phyloP scores from a whole-genome alignment of 1,140 invertebrate species.

The Cotesia chilonis region DNA sequence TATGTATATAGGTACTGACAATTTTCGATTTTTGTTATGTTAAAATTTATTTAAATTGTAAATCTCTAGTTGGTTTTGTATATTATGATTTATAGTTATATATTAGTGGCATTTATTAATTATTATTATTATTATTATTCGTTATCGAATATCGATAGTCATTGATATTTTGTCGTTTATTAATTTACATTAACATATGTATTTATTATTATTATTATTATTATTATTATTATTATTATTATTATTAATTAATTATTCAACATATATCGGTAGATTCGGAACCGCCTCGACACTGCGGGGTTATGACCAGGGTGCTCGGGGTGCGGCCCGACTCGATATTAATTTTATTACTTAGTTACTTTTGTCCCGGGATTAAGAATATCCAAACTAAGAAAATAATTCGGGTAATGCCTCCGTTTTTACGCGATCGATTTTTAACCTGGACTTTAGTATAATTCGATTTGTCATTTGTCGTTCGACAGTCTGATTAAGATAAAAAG shows the following conservation, averaged over 20 bases:
- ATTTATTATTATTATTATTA: background rate
- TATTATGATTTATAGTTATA: background rate
- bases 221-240: background rate
- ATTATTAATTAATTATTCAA: background rate
- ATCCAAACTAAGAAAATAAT: constrained; percentile 6
- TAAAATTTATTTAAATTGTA: background rate
- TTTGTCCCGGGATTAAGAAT: background rate
- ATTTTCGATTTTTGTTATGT: background rate
- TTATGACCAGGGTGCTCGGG: constrained; percentile 37
- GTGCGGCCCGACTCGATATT: constrained; percentile 30
- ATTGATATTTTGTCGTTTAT: background rate
- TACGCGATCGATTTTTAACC: too few species aligned
- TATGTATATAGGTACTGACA: constrained; percentile 7
- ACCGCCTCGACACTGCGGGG: constrained; percentile 35
- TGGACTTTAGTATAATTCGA: constrained; percentile 1
- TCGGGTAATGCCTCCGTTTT: constrained; percentile 6
- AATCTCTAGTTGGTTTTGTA: background rate
- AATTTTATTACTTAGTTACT: constrained; percentile 1
- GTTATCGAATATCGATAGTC: background rate
- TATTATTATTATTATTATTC: too few species aligned
- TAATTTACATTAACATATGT: background rate
- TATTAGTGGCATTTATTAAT: too few species aligned
- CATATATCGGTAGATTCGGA: constrained; percentile 27
- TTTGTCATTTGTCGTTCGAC: too few species aligned
- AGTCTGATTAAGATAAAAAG: too few species aligned